Base-by-base conservation (phyloP, 2,113 vertebrate genomes). In the Stigmatopora argus region DNA sequence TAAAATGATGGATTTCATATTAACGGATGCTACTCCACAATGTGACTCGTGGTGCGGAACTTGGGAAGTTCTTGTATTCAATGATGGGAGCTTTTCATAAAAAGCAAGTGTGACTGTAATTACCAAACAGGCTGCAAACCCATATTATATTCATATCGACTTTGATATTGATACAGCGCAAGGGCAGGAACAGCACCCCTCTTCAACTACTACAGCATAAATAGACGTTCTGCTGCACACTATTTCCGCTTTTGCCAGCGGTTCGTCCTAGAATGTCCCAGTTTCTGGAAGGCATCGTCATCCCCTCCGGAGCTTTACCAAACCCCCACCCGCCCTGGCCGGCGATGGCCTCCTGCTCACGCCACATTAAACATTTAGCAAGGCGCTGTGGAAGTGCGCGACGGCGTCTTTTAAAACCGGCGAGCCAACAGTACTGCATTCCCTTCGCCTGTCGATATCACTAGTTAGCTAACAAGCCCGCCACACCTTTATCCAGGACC, bases 321-420 rank as follows among this genome's bases (percentile, higher is more conserved):
- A 74, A 71, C 83, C 81, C 85, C 71, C 83, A 77, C 71, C 80
- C 77, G 66, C 49, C 79, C 67, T 71, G 72, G 80, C 80, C 84
- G 80, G 79, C 71, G 65, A 84, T 82, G 82, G 85, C 85, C 84
- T 87, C 84, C 81, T 76, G 80, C 86, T 86, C 84, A 82, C 82
- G 83, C 79, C 85, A 87, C 85, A 88, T 89, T 87, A 89, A 89
- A 89, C 85, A 88, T 89, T 89, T 85, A 89, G 79, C 56, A 71
- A 82, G 74, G 78, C 84, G 83, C 85, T 88, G 81, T 83, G 84
- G 78, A 71, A 85, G 79, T 64, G 71, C 77, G 84, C 83, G 85
- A 87, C 81, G 84, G 82, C 70, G 79, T 89, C 86, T 86, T 85
- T 85, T 84, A 83, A 82, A 67, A 3, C 80, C 71, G 63, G 74